These are phyloP conservation scores for Lasiurus borealis DNA, from an alignment of 2,113 vertebrate genomes.

Conservation along the genomic window DNA sequence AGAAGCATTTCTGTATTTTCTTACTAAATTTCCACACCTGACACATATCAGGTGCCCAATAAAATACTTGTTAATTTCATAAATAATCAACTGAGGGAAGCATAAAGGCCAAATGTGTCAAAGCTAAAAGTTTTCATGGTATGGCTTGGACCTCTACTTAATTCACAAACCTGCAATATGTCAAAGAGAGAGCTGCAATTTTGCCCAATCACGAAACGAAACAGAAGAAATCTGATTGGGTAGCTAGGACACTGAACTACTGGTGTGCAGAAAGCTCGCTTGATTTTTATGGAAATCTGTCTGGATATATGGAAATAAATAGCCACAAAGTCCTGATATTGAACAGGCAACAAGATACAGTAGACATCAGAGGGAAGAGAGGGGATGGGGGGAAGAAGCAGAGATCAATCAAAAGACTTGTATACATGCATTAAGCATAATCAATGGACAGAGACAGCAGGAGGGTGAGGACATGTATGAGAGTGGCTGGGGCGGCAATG, in stretches of 20 bases:
- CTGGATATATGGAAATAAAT: background rate
- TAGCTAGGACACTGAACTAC: background rate
- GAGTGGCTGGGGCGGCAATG: too few species aligned
- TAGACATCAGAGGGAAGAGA: too few species aligned
- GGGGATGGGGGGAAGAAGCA: too few species aligned
- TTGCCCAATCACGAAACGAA: background rate
- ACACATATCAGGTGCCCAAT: background rate
- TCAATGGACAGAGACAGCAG: too few species aligned
- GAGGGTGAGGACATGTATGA: too few species aligned
- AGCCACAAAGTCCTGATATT: background rate
- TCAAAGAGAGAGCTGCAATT: background rate
- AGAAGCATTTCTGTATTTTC: background rate
- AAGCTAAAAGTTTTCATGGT: conserved; percentile 1
- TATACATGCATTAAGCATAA: too few species aligned
- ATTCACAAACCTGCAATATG: background rate
- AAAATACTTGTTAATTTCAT: background rate
- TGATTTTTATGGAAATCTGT: background rate
- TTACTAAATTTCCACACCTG: background rate
- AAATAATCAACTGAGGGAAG: background rate
- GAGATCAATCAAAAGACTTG: too few species aligned
- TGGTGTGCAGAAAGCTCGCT: background rate
- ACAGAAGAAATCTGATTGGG: background rate
- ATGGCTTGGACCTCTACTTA: background rate
- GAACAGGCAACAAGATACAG: background rate
- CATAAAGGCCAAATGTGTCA: conserved; percentile 5